Evolutionary conservation across 2,113 vertebrate species (phyloP).

Genomic region (Archilochus colubris): DNA sequence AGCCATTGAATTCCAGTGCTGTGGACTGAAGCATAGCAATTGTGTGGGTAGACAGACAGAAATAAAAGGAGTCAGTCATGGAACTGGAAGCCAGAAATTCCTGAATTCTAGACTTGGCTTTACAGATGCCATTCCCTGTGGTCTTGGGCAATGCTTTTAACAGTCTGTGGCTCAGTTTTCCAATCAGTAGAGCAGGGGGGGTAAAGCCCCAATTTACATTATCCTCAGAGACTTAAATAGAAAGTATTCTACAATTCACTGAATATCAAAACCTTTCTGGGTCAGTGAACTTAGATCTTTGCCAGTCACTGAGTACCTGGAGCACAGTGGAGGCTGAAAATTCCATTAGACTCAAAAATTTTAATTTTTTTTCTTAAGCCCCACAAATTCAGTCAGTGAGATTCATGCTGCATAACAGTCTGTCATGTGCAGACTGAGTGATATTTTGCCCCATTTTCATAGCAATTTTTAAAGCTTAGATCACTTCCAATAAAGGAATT

Average conservation of each 20-base stretch:
- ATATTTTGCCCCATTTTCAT: background rate
- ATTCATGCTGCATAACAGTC: background rate
- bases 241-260: background rate
- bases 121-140: background rate
- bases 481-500: background rate
- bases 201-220: background rate
- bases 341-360: background rate
- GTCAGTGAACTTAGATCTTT: background rate
- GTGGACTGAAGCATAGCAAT: background rate
- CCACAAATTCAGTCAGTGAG: background rate
- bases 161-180: background rate
- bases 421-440: background rate
- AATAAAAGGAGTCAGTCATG: background rate
- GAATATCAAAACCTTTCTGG: background rate
- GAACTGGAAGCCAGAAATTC: background rate
- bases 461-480: background rate
- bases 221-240: background rate
- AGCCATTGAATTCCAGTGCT: background rate
- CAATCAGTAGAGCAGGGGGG: background rate
- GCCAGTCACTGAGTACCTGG: background rate
- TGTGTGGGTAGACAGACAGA: background rate
- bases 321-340: background rate
- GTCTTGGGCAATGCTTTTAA: background rate
- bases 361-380: background rate
- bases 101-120: background rate